phyloP scores from a whole-genome alignment of 2,888 invertebrate genomes.

The Marronus borbonicus region DNA sequence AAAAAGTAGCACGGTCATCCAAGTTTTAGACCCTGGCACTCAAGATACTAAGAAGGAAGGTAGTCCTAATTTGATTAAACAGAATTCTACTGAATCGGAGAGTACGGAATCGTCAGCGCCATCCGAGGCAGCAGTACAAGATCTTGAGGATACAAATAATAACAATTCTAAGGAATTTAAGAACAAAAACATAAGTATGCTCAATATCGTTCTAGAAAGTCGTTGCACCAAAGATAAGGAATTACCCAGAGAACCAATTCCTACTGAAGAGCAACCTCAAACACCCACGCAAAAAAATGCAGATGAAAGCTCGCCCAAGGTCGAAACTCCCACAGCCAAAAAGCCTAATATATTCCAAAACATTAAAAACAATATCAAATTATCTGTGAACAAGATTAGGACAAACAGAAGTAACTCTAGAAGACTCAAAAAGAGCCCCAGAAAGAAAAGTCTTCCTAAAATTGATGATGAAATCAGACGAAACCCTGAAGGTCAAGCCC shows the following conservation, averaged over 20 bases:
- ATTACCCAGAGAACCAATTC: background rate
- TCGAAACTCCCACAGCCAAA: constrained; percentile 4
- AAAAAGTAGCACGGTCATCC: constrained; percentile 68
- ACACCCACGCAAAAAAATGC: background rate
- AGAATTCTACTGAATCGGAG: constrained; percentile 48
- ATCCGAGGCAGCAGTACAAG: constrained; percentile 24
- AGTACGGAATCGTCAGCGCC: constrained; percentile 50
- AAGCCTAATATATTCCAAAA: constrained; percentile 45
- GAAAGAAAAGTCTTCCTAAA: constrained; percentile 44
- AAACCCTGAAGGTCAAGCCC: constrained; percentile 19
- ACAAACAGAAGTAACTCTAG: constrained; percentile 39
- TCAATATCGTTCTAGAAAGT: constrained; percentile 56
- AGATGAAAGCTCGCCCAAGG: background rate
- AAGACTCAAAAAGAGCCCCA: constrained; percentile 36
- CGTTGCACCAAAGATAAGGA: constrained; percentile 18
- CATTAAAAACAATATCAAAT: constrained; percentile 48
- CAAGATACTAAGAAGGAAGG: background rate
- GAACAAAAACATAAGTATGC: constrained; percentile 56
- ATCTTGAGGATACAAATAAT: constrained; percentile 37
- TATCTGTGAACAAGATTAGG: constrained; percentile 47
- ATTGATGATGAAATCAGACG: constrained; percentile 6
- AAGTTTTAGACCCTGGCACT: constrained; percentile 62
- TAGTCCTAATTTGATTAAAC: constrained; percentile 32
- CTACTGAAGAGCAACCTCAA: background rate
- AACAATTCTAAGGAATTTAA: constrained; percentile 47